A percentile compares a stretch with the other conserved stretches of the same genome.
Evolutionary conservation across 2,888 invertebrate genomes (phyloP).

Genomic region (Eupsilia transversa): DNA sequence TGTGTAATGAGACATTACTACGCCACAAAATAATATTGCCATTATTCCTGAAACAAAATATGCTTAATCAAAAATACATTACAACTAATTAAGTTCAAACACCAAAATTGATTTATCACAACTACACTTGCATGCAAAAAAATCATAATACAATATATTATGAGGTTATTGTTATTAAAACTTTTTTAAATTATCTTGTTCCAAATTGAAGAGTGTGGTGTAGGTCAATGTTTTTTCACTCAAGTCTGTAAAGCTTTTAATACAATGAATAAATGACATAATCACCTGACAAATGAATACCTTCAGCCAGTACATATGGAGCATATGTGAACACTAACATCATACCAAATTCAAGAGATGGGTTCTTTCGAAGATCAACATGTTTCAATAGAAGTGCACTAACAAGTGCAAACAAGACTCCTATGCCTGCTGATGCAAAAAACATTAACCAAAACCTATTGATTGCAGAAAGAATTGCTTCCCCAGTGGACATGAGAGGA

Average conservation of each 20-base stretch:
- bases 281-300: slow-evolving; percentile 97
- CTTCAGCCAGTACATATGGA: slow-evolving; percentile 99
- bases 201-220: not conserved
- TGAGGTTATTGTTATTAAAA: not conserved
- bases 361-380: slow-evolving; percentile 98
- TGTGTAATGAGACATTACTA: slow-evolving; percentile 99
- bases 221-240: not conserved
- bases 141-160: not conserved
- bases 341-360: slow-evolving; percentile 99
- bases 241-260: not conserved
- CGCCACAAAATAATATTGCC: slow-evolving; percentile 99
- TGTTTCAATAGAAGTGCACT: slow-evolving; percentile 98
- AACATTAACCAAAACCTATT: slow-evolving; percentile 99
- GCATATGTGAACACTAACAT: slow-evolving; percentile 99
- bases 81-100: not conserved
- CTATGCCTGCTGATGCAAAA: slow-evolving; percentile 99
- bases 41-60: slow-evolving; percentile 95
- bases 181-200: not conserved
- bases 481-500: slow-evolving; percentile 92
- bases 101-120: not conserved
- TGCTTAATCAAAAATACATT: not conserved
- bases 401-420: slow-evolving; percentile 97
- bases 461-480: slow-evolving; percentile 96
- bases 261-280: not conserved
- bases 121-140: not conserved